Evolutionary conservation across 2,113 vertebrate species (phyloP).

Genomic region (Sinosuthora webbiana): DNA sequence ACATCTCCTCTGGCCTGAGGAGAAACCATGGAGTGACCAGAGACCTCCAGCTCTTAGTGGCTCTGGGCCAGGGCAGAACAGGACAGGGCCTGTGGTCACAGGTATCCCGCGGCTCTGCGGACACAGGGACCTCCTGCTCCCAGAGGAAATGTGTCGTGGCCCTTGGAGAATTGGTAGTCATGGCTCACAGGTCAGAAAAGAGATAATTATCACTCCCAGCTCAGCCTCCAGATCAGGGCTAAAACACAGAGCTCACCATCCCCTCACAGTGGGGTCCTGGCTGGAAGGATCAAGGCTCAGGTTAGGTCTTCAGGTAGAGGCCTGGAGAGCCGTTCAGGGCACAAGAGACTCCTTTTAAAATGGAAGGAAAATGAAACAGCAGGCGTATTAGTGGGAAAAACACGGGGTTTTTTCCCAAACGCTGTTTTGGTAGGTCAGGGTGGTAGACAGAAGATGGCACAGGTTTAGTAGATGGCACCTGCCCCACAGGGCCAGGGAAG

Average conservation of each 20-base stretch:
- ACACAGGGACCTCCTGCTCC: fast-evolving
- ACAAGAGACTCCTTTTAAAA: background rate
- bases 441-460: background rate
- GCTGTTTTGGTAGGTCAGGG: background rate
- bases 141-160: background rate
- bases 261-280: no score
- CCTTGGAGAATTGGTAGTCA: background rate
- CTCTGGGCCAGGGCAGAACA: fast-evolving
- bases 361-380: background rate
- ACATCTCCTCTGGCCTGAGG: background rate
- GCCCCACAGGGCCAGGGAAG: no score
- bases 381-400: no score
- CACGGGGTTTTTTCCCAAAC: background rate
- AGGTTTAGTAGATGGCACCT: background rate
- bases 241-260: background rate
- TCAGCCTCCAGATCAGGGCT: background rate
- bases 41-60: fast-evolving
- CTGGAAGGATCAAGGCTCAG: background rate
- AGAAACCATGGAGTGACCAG: fast-evolving
- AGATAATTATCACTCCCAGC: background rate
- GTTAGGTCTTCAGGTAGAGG: background rate
- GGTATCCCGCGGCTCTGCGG: fast-evolving
- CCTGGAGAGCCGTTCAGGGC: background rate
- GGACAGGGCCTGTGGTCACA: fast-evolving
- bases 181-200: background rate